phyloP scores from a whole-genome alignment of 2,113 vertebrate genomes.

The Epinephelus moara region DNA sequence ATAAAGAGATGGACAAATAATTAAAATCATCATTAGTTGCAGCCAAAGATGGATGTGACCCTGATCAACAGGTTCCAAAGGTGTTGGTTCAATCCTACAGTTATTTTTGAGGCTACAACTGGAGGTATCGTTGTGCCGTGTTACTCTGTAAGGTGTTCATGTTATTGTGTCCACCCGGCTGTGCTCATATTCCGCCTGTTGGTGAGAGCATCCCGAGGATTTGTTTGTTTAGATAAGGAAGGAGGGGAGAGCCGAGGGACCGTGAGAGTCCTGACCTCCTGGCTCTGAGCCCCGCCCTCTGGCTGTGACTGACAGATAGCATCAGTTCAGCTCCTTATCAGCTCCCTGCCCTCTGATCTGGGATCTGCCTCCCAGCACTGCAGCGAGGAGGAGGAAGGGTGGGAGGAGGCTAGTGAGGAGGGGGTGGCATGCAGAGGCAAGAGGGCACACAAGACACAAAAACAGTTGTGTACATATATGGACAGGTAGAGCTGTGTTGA shows the following conservation, averaged over 20 bases:
- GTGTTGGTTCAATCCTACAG: not conserved
- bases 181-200: constrained; percentile 1
- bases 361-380: constrained; percentile 63
- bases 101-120: not conserved
- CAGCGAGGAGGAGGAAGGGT: not conserved
- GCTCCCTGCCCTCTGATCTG: constrained; percentile 69
- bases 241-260: constrained; percentile 63
- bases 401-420: constrained; percentile 13
- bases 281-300: constrained; percentile 73
- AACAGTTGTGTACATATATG: constrained; percentile 51
- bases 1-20: not conserved
- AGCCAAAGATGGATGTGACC: not conserved
- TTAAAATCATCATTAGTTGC: not conserved
- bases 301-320: constrained; percentile 84
- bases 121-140: not conserved
- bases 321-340: constrained; percentile 84
- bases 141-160: constrained; percentile 33
- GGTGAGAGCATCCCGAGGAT: constrained; percentile 50
- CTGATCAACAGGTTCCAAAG: not conserved
- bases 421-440: constrained; percentile 55
- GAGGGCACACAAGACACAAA: constrained; percentile 49
- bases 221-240: constrained; percentile 78
- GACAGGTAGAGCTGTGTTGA: constrained; percentile 30
- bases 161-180: constrained; percentile 23
- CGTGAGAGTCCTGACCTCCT: constrained; percentile 64